Conservation (phyloP, 2,113 vertebrate genomes). For the Thermophis baileyi region DNA sequence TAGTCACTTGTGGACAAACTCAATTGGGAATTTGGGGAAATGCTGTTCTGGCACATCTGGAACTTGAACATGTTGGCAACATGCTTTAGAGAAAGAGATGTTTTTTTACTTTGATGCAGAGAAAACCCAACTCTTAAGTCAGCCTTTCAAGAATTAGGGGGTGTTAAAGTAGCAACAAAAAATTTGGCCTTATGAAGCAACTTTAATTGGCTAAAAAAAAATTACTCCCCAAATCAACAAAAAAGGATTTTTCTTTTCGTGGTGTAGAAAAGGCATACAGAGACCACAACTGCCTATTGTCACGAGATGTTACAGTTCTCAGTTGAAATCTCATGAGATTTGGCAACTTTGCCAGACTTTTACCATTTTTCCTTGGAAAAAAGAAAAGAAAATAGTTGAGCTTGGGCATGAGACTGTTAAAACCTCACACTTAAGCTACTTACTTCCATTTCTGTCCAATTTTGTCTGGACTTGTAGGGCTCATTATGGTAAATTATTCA, state of each 20-base stretch:
- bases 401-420: background rate
- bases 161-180: background rate
- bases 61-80: background rate
- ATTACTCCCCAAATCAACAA: background rate
- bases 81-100: background rate
- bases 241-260: constrained; percentile 6
- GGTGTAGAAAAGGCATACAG: background rate
- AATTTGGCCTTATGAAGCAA: background rate
- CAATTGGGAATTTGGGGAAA: background rate
- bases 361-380: background rate
- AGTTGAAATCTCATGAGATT: background rate
- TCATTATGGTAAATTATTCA: background rate
- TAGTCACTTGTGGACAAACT: background rate
- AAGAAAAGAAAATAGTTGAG: background rate
- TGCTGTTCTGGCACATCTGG: background rate
- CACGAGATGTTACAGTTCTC: background rate
- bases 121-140: background rate
- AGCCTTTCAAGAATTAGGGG: background rate
- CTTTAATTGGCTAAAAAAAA: background rate
- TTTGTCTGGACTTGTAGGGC: background rate
- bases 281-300: background rate
- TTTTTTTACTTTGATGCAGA: background rate
- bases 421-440: background rate
- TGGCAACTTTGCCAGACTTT: background rate
- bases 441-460: background rate